Percentiles rank a stretch among this genome's conserved stretches.
These are phyloP conservation scores for Lamproptera curius DNA, from an alignment of 2,888 invertebrate genomes.

Conservation along the genomic window DNA sequence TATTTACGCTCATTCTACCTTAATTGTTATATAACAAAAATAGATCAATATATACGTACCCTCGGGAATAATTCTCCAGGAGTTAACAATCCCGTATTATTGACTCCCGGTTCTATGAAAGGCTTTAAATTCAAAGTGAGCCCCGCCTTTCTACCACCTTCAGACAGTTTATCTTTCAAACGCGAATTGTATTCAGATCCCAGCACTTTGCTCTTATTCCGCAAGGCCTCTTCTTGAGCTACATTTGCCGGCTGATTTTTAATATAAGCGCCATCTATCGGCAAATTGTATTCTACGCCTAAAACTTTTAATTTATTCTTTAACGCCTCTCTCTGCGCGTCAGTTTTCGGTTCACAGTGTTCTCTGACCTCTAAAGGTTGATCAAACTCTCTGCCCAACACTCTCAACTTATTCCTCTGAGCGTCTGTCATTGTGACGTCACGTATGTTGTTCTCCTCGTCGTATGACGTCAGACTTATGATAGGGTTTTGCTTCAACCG, in stretches of 20 bases:
- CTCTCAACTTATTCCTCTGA: conserved; percentile 55
- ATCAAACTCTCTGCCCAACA: conserved; percentile 50
- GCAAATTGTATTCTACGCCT: conserved; percentile 78
- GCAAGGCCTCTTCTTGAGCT: conserved; percentile 60
- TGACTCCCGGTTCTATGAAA: conserved; percentile 38
- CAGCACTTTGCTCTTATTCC: conserved; percentile 48
- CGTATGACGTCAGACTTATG: conserved; percentile 37
- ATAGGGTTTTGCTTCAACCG: conserved; percentile 29
- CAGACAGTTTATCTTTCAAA: conserved; percentile 31
- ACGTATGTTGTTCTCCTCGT: conserved; percentile 50
- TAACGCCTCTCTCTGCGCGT: conserved; percentile 78
- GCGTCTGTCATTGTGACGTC: conserved; percentile 50
- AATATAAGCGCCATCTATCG: conserved; percentile 29
- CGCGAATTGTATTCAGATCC: conserved; percentile 42
- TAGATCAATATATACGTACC: too few relatives aligned
- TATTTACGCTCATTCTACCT: too few relatives aligned
- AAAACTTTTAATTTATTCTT: conserved; percentile 80
- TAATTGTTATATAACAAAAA: too few relatives aligned
- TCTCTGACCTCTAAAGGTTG: conserved; percentile 25
- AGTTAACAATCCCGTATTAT: conserved; percentile 48
- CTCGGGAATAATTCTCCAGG: conserved; percentile 62
- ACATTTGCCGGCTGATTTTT: conserved; percentile 50
- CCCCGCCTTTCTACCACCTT: conserved; percentile 43
- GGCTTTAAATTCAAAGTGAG: conserved; percentile 65
- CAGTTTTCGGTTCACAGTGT: conserved; percentile 44